Base-by-base conservation (phyloP, 2,113 vertebrate species). In the Siphamia tubifer region DNA sequence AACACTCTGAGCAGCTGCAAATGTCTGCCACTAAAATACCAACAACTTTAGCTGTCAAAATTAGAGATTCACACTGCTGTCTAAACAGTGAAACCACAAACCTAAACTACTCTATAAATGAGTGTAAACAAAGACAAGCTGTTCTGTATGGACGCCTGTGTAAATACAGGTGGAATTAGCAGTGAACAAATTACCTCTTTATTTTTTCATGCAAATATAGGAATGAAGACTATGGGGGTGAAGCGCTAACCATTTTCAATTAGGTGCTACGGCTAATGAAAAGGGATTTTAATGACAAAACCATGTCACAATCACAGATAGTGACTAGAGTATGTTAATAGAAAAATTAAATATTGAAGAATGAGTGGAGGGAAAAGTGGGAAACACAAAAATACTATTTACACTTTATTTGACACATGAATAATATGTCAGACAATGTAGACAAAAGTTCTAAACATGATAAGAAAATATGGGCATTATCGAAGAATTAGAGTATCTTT, bases 121-220 rank as follows among this genome's bases (percentile, higher is more conserved):
- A 13, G 52, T 25, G 60, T 66, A 67, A 78, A 79, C 72, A 79
- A 27, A 66, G 24, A 42, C 27, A 49, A 31, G 27, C 28, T 49
- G 44, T 19, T 21, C 23, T 42, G 28, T 15, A 7, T 7, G 51
- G 24, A 68, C 21, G 52, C 64, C 83, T 82, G 73, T 61, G 62
- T 73, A 77, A 83, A 83, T 60, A 81, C 43, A 76, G 11, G 53
- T 49, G 71, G 71, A 55, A 56, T 60, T 20, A 31, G n/a, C 40
- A 38, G 43, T 27, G 40, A 51, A 52, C 49, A 76, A 79, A 77
- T 10, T 61, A 68, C 30, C 19, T 43, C 34, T 40, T 57, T 36
- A n/a, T n/a, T 63, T 60, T 31, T 42, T 62, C 10, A 9, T 36
- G 42, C 30, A 77, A 77, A 77, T 60, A 62, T 45, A 8, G n/a